Evolutionary conservation across 2,888 invertebrate genomes (phyloP), one percentile per base, ranked within the genome.

Genomic region (Germaria angustata): DNA sequence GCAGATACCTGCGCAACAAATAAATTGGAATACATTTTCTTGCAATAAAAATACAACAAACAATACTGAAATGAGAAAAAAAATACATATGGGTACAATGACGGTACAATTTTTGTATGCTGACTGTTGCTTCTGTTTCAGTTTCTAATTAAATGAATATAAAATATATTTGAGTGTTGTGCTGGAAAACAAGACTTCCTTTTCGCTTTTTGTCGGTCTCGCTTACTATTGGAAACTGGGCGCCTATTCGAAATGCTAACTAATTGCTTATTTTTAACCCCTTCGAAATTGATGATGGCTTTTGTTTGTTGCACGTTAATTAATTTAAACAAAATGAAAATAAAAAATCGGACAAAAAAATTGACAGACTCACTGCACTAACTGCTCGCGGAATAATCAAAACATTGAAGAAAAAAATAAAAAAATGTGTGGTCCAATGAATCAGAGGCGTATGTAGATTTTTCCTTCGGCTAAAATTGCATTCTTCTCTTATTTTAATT

Each of bases 191-290:
- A 32, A 69, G 71, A 55, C 78, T 72, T 81, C 73, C 78, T 81
- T 78, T 63, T 59, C 15, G 34, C 44, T 72, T 75, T 65, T 71
- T 71, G 55, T 63, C 61, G 72, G 57, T 66, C 66, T 66, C 51
- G 44, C 75, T 57, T 24, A 75, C 73, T 80, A 61, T 55, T 46
- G 49, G 71, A 65, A 81, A 81, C 86, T 86, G 86, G 69, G 85
- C 81, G 84, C 86, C 86, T 86, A 84, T 85, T 86, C 85, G 84
- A 86, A 86, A 84, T 81, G 82, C 84, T 85, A 86, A 85, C 85
- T 86, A 86, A 86, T 86, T 86, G 86, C 85, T 85, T 86, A 89
- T 83, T 89, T 89, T 66, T 88, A 89, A 89, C 89, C 89, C 88
- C 88, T 88, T 89, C 87, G 88, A 88, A 84, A 76, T 76, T 57